These are phyloP conservation scores for Drosophila pseudoobscura DNA, from an alignment of 1,140 invertebrate genomes.

Conservation along the genomic window DNA sequence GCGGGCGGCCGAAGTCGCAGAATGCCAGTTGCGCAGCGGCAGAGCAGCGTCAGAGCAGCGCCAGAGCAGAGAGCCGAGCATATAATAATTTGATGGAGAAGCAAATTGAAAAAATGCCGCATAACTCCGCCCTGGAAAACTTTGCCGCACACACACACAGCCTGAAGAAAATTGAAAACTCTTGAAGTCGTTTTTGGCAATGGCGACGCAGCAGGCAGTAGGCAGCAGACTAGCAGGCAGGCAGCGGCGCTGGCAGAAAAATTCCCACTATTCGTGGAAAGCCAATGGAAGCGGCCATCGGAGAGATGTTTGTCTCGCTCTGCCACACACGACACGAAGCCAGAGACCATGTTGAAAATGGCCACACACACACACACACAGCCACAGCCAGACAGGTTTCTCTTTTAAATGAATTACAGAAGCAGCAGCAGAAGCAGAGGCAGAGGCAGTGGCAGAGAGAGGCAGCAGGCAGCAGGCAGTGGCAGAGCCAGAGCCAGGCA, in stretches of 20 bases:
- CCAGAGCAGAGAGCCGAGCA: constrained; percentile 23
- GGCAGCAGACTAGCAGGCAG: background rate
- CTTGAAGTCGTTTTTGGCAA: constrained; percentile 76
- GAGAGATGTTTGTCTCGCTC: constrained; percentile 57
- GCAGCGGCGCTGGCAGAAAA: constrained; percentile 10
- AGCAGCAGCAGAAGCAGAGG: background rate
- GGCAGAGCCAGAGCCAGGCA: constrained; percentile 7
- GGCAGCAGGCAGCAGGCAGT: constrained; percentile 5
- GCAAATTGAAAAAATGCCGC: constrained; percentile 81
- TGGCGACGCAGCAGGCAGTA: constrained; percentile 46
- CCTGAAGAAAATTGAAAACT: constrained; percentile 75
- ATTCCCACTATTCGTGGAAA: constrained; percentile 66
- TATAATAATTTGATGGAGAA: constrained; percentile 81
- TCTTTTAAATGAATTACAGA: constrained; percentile 55
- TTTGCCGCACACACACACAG: constrained; percentile 11
- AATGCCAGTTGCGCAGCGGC: constrained; percentile 15
- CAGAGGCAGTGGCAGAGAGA: constrained; percentile 5
- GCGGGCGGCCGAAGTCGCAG: background rate
- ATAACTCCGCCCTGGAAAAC: constrained; percentile 82
- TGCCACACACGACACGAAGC: constrained; percentile 1
- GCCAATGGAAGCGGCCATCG: constrained; percentile 58
- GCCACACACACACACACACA: constrained; percentile 32
- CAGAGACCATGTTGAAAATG: constrained; percentile 71
- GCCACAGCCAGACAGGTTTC: constrained; percentile 21
- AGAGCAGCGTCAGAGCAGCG: constrained; percentile 16